phyloP scores from a whole-genome alignment of 2,113 vertebrate genomes.

The Camelus dromedarius region DNA sequence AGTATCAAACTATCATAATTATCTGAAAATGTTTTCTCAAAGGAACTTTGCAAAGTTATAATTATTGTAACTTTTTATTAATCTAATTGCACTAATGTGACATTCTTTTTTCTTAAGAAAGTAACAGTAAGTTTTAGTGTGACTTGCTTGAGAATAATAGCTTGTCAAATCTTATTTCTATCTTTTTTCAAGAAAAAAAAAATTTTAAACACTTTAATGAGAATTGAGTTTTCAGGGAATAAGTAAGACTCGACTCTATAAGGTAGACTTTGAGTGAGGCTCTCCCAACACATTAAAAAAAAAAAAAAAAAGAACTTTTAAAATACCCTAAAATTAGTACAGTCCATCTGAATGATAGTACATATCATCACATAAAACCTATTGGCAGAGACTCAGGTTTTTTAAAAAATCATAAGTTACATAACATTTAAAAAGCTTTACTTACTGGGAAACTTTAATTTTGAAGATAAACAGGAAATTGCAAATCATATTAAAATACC shows the following conservation, averaged over 20 bases:
- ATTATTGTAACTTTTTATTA: background rate
- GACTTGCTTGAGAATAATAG: background rate
- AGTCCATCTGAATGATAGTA: background rate
- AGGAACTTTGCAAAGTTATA: background rate
- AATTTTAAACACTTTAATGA: background rate
- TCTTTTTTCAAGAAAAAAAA: background rate
- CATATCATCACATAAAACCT: background rate
- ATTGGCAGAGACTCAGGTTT: background rate
- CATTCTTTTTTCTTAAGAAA: constrained; percentile 45
- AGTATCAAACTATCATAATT: background rate
- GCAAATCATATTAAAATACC: constrained; percentile 13
- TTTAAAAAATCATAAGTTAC: background rate
- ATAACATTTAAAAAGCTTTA: constrained; percentile 17
- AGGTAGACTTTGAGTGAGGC: background rate
- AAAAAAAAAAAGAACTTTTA: background rate
- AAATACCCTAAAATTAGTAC: background rate
- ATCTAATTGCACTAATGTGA: background rate
- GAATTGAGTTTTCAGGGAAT: background rate
- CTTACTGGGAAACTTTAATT: background rate
- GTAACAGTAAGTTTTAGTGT: background rate
- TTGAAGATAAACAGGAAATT: constrained; percentile 39
- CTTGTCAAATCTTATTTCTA: background rate
- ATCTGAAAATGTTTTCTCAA: background rate
- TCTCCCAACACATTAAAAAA: background rate
- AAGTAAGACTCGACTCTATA: background rate